Percentiles rank a stretch among this genome's conserved stretches.
phyloP scores from a whole-genome alignment of 2,888 invertebrate genomes.

The Vesta saturnalis region DNA sequence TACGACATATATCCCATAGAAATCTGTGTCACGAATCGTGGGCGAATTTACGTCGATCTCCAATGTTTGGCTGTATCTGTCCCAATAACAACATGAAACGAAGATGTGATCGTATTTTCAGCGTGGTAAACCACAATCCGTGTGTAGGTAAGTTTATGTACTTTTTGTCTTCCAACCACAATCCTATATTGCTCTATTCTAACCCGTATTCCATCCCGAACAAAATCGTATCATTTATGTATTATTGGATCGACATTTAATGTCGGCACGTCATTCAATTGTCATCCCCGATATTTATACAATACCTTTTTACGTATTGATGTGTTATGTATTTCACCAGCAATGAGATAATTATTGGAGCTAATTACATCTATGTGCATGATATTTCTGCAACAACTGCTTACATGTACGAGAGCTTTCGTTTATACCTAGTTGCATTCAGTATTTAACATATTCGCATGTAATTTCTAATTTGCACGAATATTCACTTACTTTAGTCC shows the following conservation, averaged over 20 bases:
- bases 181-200: conserved; percentile 31
- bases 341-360: conserved; percentile 14
- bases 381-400: conserved; percentile 19
- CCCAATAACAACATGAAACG: conserved; percentile 92
- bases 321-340: conserved; percentile 12
- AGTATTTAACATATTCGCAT: conserved; percentile 22
- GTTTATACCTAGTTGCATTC: conserved; percentile 26
- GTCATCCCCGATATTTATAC: conserved; percentile 8
- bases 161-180: conserved; percentile 31
- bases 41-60: conserved; percentile 86
- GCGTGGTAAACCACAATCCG: conserved; percentile 91
- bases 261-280: conserved; percentile 1
- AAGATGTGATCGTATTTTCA: conserved; percentile 89
- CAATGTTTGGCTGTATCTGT: conserved; percentile 93
- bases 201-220: conserved; percentile 35
- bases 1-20: conserved; percentile 64
- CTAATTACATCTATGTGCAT: conserved; percentile 25
- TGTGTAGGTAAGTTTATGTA: conserved; percentile 83
- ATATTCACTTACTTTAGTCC: background rate
- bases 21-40: conserved; percentile 88
- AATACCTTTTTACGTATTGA: background rate
- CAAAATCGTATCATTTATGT: conserved; percentile 38
- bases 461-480: conserved; percentile 17
- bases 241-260: conserved; percentile 33
- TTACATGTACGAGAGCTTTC: conserved; percentile 23